Evolutionary conservation across 2,888 invertebrate species (phyloP).

Genomic region (Catocala fraxini): DNA sequence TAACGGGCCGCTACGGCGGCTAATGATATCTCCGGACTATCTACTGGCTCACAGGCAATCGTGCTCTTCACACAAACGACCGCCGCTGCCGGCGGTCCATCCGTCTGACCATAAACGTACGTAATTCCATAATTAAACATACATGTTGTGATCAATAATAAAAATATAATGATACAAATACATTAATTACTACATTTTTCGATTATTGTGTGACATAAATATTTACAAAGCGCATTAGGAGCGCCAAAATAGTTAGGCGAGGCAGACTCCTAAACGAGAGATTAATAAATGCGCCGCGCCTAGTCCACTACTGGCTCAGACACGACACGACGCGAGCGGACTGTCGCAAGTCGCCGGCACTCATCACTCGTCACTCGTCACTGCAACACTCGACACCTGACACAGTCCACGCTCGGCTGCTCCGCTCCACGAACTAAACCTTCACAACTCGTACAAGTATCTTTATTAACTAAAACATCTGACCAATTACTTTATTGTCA

Average conservation of each 20-base stretch:
- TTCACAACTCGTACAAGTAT: constrained; percentile 65
- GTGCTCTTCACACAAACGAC: constrained; percentile 50
- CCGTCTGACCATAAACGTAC: constrained; percentile 68
- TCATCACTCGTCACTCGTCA: background rate
- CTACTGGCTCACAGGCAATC: constrained; percentile 64
- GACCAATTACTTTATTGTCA: constrained; percentile 72
- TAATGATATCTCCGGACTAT: constrained; percentile 63
- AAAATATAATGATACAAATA: constrained; percentile 88
- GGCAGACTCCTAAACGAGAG: constrained; percentile 73
- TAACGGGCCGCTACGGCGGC: constrained; percentile 61
- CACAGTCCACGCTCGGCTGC: constrained; percentile 24
- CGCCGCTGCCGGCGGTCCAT: constrained; percentile 40
- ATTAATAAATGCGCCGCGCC: constrained; percentile 57
- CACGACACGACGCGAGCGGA: too few species aligned
- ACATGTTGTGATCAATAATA: constrained; percentile 86
- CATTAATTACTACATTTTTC: constrained; percentile 85
- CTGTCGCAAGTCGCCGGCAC: background rate
- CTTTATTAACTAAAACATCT: constrained; percentile 84
- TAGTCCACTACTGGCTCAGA: constrained; percentile 23
- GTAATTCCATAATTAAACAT: constrained; percentile 78
- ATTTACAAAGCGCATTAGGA: constrained; percentile 85
- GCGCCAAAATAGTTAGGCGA: constrained; percentile 81
- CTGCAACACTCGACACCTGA: constrained; percentile 11
- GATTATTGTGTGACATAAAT: constrained; percentile 87
- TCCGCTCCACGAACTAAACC: constrained; percentile 46